Percentiles rank a stretch among this genome's conserved stretches.
Evolutionary conservation across 2,888 invertebrate genomes (phyloP).

Genomic region (Alentia gelatinosa): DNA sequence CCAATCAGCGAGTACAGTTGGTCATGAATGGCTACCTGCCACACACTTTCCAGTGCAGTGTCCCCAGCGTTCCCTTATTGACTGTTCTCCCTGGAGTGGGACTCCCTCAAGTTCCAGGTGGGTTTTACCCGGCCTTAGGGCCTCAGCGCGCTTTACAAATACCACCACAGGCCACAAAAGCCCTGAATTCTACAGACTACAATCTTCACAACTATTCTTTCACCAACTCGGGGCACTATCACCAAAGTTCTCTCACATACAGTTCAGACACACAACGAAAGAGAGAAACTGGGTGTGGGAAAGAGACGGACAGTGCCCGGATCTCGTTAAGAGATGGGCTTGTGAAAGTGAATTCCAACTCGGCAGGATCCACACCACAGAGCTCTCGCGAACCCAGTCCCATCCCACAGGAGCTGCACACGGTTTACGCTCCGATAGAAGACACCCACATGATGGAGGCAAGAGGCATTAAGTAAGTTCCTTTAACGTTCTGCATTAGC

Average conservation of each 20-base stretch:
- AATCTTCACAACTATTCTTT: constrained; percentile 35
- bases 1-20: neutral
- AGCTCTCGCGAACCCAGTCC: constrained; percentile 48
- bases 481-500: too few relatives aligned
- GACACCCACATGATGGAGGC: constrained; percentile 28
- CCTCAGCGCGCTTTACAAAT: neutral
- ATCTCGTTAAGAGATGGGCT: neutral
- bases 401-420: neutral
- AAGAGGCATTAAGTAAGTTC: constrained; percentile 45
- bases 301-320: neutral
- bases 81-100: neutral
- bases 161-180: neutral
- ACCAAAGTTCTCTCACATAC: neutral
- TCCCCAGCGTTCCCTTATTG: neutral
- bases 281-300: neutral
- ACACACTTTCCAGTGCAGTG: neutral
- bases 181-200: neutral
- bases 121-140: neutral
- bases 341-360: neutral
- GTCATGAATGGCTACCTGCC: constrained; percentile 21
- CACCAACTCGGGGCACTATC: constrained; percentile 7
- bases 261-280: neutral
- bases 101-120: neutral
- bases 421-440: neutral
- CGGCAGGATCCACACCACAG: neutral